Evolutionary conservation across 2,113 vertebrate species (phyloP), one percentile per base, ranked within the genome.

Genomic region (Passerina amoena): DNA sequence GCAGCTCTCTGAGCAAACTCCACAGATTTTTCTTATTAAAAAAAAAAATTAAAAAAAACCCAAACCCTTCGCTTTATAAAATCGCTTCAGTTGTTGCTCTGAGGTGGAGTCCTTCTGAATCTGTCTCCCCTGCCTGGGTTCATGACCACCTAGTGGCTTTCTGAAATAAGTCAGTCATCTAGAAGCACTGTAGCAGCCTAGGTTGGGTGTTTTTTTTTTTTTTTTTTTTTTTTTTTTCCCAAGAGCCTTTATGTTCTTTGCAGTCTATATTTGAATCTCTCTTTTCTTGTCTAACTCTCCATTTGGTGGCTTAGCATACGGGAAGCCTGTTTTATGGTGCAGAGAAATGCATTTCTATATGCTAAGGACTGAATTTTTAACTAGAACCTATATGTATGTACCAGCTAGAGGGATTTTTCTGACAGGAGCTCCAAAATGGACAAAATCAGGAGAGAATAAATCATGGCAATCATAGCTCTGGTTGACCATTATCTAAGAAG

Each of bases 201-300:
- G 33, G 7, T 33, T 37, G 12, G 5, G 56, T 59, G 56, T 4
- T 6, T 23, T 10, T 37, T 37, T 8, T 37, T 37, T 8, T 37
- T 37, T 35, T 33, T 3, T 6, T 23, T 10, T 17, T 18, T 68
- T 64, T 56, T 15, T 9, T 6, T 1, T 3, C 7, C 30, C 25
- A 38, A 37, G 57, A 57, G 22, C 65, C 71, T 90, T 88, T 93
- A 59, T 93, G 71, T 92, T 68, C 86, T 77, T 94, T 61, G 6
- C 75, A 88, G 23, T 86, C 86, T 97, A 78, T 94, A 91, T 96
- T 95, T 95, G 88, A 91, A 91, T 91, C 81, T 89, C 56, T 86
- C 88, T 94, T 78, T 91, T 84, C 88, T 95, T 75, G 56, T 91
- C 81, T 95, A 57, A 75, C 38, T 96, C 91, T 95, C 83, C 86